phyloP scores from a whole-genome alignment of 2,888 invertebrate genomes.

The Drymonia ruficornis region DNA sequence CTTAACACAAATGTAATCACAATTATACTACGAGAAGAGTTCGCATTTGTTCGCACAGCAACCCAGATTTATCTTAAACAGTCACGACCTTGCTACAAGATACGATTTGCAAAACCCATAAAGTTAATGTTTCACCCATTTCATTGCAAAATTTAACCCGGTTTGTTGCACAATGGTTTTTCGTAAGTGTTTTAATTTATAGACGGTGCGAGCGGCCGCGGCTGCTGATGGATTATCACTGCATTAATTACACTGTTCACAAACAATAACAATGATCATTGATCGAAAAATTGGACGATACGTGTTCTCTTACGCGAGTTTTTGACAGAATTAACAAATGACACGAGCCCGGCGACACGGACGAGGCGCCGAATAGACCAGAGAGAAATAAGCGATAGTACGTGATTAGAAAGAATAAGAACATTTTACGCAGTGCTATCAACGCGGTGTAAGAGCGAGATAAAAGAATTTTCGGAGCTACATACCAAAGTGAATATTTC shows the following conservation, averaged over 20 bases:
- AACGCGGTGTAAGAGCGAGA: neutral
- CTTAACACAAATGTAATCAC: conserved; percentile 57
- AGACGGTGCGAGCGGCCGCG: conserved; percentile 38
- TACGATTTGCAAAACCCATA: conserved; percentile 56
- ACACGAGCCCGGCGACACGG: conserved; percentile 18
- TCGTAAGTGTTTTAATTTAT: conserved; percentile 48
- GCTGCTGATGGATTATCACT: conserved; percentile 49
- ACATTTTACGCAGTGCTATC: neutral
- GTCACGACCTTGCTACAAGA: conserved; percentile 52
- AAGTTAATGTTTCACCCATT: conserved; percentile 50
- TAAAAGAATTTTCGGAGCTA: neutral
- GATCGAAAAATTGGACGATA: conserved; percentile 59
- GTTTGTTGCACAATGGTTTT: conserved; percentile 50
- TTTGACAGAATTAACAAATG: conserved; percentile 54
- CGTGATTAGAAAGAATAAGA: neutral
- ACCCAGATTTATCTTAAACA: conserved; percentile 52
- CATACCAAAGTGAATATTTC: neutral
- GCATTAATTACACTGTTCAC: conserved; percentile 52
- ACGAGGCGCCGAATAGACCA: neutral
- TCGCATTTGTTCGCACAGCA: conserved; percentile 63
- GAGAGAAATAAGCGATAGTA: neutral
- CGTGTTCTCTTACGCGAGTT: conserved; percentile 45
- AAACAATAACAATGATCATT: conserved; percentile 78
- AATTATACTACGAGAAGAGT: conserved; percentile 43
- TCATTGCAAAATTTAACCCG: conserved; percentile 38